A percentile compares a stretch with the other conserved stretches of the same genome.
These are phyloP conservation scores for Popillia japonica DNA, from an alignment of 1,140 invertebrate genomes.

Conservation along the genomic window DNA sequence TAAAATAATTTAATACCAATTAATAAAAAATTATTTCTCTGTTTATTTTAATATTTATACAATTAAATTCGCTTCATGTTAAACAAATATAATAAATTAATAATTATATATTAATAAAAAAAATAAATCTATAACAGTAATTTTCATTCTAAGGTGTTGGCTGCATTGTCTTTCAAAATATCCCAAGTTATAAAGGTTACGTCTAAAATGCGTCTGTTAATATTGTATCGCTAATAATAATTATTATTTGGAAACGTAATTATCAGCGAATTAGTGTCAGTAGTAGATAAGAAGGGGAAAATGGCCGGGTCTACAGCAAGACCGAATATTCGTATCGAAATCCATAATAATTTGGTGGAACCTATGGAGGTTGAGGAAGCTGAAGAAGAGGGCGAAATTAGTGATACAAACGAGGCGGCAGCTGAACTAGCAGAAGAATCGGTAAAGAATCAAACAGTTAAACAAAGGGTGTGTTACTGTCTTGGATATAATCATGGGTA, in stretches of 20 bases:
- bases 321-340: conserved; percentile 59
- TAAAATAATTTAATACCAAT: no score
- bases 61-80: no score
- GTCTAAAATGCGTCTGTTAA: background rate
- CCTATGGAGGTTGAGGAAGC: conserved; percentile 56
- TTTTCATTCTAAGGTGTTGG: background rate
- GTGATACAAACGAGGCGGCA: conserved; percentile 55
- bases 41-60: no score
- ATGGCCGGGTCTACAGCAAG: conserved; percentile 34
- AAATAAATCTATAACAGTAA: background rate
- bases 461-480: conserved; percentile 21
- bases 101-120: no score
- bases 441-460: conserved; percentile 40
- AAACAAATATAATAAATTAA: no score
- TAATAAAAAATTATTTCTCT: no score
- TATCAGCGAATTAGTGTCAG: background rate
- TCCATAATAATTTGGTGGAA: conserved; percentile 53
- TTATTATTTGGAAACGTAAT: background rate
- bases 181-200: conserved; percentile 1
- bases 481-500: background rate
- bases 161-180: background rate
- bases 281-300: conserved; percentile 9
- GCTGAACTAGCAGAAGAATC: conserved; percentile 2
- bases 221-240: background rate
- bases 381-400: conserved; percentile 63